A percentile compares a stretch with the other conserved stretches of the same genome.
Conservation (phyloP, 2,888 invertebrate species). For the Spialia ferax region DNA sequence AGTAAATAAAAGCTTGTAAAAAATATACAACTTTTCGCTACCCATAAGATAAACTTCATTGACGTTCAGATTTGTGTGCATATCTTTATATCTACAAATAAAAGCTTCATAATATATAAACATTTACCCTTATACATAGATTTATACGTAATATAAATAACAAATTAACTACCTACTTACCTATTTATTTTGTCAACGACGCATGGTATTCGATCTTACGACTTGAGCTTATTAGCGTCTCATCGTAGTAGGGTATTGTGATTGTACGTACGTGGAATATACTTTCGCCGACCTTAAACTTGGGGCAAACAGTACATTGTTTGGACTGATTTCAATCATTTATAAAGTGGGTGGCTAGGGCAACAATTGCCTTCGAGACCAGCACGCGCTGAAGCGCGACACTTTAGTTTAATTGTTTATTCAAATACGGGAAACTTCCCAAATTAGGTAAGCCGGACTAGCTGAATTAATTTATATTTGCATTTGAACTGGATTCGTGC, state of each 20-base stretch:
- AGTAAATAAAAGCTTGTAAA: too few relatives aligned
- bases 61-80: too few relatives aligned
- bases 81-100: too few relatives aligned
- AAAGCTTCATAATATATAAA: too few relatives aligned
- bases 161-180: too few relatives aligned
- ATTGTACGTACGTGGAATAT: constrained; percentile 10
- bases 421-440: constrained; percentile 79
- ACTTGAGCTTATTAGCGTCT: neutral
- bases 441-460: constrained; percentile 80
- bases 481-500: constrained; percentile 80
- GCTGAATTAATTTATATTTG: constrained; percentile 84
- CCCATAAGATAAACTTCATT: too few relatives aligned
- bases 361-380: constrained; percentile 37
- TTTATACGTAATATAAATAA: too few relatives aligned
- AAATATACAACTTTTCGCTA: too few relatives aligned
- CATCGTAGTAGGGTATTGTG: neutral
- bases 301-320: constrained; percentile 37
- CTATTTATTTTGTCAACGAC: too few relatives aligned
- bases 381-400: constrained; percentile 48
- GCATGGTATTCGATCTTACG: too few relatives aligned
- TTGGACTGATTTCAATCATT: constrained; percentile 39
- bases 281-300: constrained; percentile 35
- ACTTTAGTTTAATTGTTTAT: constrained; percentile 81
- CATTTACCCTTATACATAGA: too few relatives aligned
- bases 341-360: constrained; percentile 39